Evolutionary conservation across 2,113 vertebrate genomes (phyloP), one percentile per base, ranked within the genome.

Genomic region (Lontra canadensis): DNA sequence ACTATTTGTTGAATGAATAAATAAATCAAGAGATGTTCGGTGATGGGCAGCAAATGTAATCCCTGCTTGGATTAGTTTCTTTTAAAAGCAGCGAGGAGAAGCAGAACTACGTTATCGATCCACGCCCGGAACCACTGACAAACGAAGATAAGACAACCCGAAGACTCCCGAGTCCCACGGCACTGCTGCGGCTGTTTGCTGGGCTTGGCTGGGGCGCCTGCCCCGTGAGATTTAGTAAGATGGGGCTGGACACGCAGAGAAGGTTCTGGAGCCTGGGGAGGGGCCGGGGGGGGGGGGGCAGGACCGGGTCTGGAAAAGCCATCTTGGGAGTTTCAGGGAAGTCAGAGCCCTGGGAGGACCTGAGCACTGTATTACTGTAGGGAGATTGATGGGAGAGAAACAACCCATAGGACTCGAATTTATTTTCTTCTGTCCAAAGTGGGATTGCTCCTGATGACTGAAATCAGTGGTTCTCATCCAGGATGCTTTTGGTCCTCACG

Each of bases 1-100:
- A 55, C 93, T 90, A 21, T 87, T 94, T 90, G 61, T 76, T 47
- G 67, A 49, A 90, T 89, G 74, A 87, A 84, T 83, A 81, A 79
- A 78, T 86, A 34, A 78, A 95, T 94, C 59, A 86, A 63, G 65
- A 92, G 85, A 49, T 55, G 21, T 59, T 88, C 0, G 0, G 65
- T 11, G 39, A 31, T 59, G 39, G 84, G 25, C 49, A 57, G 57
- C 39, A 74, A 83, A 39, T 67, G 29, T 81, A 61, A 88, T 26
- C 57, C 49, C 79, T 4, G 34, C 63, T 59, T 82, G 79, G 57
- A 34, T 23, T 65, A 7, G 52, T 91, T 90, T 73, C 44, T 80
- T 88, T 82, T 88, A 88, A 97, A 79, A 29, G 57, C 78, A 87
- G 21, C 5, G 25, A 79, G 78, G 17, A 49, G 52, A 86, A 57